Conservation (phyloP, 2,113 vertebrate species). For the Xenopus laevis region DNA sequence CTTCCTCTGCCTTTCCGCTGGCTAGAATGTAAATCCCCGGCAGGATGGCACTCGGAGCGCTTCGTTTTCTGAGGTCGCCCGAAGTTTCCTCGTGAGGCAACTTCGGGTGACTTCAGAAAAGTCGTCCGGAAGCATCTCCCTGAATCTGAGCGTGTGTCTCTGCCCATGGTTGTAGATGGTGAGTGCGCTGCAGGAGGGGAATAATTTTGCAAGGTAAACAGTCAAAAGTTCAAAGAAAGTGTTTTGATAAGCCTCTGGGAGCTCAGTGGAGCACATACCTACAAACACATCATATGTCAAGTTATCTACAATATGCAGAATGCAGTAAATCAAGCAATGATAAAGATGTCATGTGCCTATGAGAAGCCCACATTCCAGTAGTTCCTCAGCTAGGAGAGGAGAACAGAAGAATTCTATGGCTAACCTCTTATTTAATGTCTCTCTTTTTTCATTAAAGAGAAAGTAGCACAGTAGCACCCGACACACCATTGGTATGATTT, state of each 20-base stretch:
- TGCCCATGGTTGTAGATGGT: conserved; percentile 39
- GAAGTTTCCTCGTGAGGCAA: no score
- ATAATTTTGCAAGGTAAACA: conserved; percentile 51
- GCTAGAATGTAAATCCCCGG: no score
- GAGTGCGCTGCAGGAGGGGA: conserved; percentile 45
- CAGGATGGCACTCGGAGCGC: no score
- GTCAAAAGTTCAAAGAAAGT: conserved; percentile 43
- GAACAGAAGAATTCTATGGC: not conserved
- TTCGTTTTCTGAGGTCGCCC: no score
- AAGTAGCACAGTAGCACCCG: not conserved
- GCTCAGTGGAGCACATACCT: conserved; percentile 39
- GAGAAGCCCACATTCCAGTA: conserved; percentile 50
- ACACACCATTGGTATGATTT: not conserved
- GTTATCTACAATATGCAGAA: conserved; percentile 50
- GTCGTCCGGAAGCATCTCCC: no score
- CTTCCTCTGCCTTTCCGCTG: no score
- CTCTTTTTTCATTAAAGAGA: not conserved
- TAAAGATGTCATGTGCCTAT: conserved; percentile 34
- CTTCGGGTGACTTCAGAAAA: no score
- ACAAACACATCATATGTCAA: conserved; percentile 42
- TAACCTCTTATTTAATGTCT: not conserved
- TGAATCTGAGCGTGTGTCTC: no score
- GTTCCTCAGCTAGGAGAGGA: conserved; percentile 23
- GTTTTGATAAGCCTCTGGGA: conserved; percentile 46
- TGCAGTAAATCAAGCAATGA: conserved; percentile 31